These are phyloP conservation scores for Vespertilio murinus DNA, from an alignment of 2,797 vertebrate genomes.

Conservation along the genomic window DNA sequence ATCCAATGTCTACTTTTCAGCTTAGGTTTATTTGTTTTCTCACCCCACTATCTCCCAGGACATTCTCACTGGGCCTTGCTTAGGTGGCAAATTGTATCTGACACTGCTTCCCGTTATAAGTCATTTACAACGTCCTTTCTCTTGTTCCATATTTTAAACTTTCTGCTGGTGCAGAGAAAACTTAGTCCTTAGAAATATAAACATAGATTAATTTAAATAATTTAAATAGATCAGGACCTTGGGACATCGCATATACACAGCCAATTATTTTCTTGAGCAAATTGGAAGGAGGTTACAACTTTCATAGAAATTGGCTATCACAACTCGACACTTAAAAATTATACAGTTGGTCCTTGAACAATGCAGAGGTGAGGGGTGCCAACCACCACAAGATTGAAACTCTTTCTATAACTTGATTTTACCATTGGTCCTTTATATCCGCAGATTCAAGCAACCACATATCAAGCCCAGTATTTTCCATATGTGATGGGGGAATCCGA, in stretches of 20 bases:
- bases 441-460: neutral
- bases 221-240: neutral
- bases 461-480: neutral
- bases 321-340: neutral
- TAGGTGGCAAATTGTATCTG: neutral
- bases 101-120: neutral
- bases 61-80: neutral
- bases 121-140: neutral
- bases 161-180: neutral
- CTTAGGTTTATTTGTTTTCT: slow-evolving; percentile 8
- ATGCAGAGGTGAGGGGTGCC: neutral
- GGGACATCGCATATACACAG: neutral
- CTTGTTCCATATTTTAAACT: neutral
- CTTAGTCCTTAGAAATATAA: neutral
- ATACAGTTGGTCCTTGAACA: neutral
- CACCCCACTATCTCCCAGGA: neutral
- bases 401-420: neutral
- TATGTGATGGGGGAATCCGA: neutral
- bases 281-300: neutral
- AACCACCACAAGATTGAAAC: neutral
- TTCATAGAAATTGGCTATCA: neutral
- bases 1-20: neutral
- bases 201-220: neutral
- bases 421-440: neutral
- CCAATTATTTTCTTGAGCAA: neutral